Evolutionary conservation across 2,888 invertebrate species (phyloP).

Genomic region (Andrena marginata): DNA sequence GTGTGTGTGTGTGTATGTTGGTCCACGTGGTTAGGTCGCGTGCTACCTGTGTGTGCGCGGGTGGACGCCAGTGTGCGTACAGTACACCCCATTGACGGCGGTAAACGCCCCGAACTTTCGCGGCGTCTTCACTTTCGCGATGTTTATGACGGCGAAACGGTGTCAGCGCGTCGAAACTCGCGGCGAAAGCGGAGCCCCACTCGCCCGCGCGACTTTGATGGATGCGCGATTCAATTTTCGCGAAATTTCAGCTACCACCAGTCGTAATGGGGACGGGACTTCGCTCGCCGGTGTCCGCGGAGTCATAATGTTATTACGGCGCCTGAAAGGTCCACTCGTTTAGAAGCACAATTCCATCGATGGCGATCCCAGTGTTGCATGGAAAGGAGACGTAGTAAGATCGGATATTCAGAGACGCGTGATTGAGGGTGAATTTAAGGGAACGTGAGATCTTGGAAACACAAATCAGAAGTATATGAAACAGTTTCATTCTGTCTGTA

Average conservation of each 20-base stretch:
- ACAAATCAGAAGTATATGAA: no score
- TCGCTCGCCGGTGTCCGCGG: not conserved
- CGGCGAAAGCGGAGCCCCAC: constrained; percentile 11
- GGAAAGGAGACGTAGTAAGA: no score
- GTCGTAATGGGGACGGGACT: not conserved
- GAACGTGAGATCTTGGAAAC: no score
- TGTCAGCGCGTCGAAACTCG: constrained; percentile 48
- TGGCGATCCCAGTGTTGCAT: no score
- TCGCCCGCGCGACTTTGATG: constrained; percentile 12
- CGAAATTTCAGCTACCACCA: constrained; percentile 6
- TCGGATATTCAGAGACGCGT: no score
- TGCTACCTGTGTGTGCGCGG: constrained; percentile 21
- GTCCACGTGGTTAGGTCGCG: constrained; percentile 60
- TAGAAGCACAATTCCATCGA: no score
- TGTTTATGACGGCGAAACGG: constrained; percentile 62
- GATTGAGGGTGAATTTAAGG: no score
- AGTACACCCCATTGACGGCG: constrained; percentile 69
- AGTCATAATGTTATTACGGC: not conserved
- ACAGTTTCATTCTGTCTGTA: no score
- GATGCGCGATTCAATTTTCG: not conserved
- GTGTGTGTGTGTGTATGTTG: constrained; percentile 38
- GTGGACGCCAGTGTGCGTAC: constrained; percentile 51
- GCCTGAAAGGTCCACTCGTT: no score
- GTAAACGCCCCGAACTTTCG: constrained; percentile 71
- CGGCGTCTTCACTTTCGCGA: constrained; percentile 65